Percentiles rank a stretch among this genome's conserved stretches.
Evolutionary conservation across 2,888 invertebrate species (phyloP).

Genomic region (Theretra japonica): DNA sequence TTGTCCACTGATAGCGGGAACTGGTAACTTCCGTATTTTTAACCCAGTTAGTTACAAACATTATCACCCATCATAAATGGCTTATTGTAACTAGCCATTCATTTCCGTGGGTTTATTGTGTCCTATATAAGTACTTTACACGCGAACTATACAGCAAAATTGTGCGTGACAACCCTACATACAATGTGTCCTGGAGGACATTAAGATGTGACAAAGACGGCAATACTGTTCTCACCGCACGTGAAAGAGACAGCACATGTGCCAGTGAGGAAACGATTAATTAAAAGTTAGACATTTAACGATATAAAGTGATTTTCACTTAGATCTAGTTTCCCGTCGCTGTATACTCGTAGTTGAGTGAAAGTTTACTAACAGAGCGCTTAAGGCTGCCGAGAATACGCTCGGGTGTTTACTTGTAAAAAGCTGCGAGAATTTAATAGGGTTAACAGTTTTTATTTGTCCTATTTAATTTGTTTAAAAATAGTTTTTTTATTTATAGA

Average conservation of each 20-base stretch:
- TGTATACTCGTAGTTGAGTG: constrained; percentile 16
- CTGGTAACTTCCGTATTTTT: too few relatives aligned
- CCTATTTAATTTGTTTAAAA: not conserved
- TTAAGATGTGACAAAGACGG: constrained; percentile 10
- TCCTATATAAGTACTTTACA: too few relatives aligned
- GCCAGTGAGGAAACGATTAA: constrained; percentile 24
- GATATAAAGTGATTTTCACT: constrained; percentile 21
- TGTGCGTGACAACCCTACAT: constrained; percentile 1
- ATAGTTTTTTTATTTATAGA: not conserved
- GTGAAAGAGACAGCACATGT: constrained; percentile 9
- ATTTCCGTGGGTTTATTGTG: too few relatives aligned
- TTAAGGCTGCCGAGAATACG: not conserved
- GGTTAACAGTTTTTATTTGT: not conserved
- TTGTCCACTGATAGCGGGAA: too few relatives aligned
- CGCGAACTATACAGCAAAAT: too few relatives aligned
- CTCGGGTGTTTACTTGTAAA: not conserved
- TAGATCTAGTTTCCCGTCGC: constrained; percentile 18
- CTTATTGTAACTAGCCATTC: too few relatives aligned
- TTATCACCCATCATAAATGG: too few relatives aligned
- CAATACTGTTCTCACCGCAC: not conserved
- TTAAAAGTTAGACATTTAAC: constrained; percentile 22
- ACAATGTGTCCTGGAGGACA: constrained; percentile 23
- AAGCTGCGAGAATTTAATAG: not conserved
- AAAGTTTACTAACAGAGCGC: not conserved
- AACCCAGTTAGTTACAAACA: too few relatives aligned